These are phyloP conservation scores for Amia ocellicauda DNA, from an alignment of 2,113 vertebrate species.

Conservation along the genomic window DNA sequence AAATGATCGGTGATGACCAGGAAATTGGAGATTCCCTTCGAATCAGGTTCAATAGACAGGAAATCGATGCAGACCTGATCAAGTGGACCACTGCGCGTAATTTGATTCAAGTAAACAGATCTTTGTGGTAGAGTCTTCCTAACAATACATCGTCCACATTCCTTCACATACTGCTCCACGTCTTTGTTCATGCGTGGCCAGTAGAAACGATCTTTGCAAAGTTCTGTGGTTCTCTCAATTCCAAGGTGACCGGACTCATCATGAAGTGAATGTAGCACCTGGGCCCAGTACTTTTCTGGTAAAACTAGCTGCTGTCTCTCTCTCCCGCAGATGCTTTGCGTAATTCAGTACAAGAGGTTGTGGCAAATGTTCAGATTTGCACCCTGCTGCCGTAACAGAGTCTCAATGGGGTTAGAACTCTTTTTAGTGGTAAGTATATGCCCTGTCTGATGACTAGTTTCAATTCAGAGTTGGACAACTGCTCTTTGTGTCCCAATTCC, in stretches of 20 bases:
- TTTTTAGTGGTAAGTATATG: background rate
- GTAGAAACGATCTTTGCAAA: background rate
- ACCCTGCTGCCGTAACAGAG: background rate
- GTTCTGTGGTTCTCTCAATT: background rate
- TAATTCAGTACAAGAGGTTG: background rate
- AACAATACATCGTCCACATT: slow-evolving; percentile 1
- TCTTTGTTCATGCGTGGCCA: background rate
- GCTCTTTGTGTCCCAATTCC: background rate
- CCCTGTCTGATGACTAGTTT: background rate
- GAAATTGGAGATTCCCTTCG: background rate
- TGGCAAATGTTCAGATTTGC: background rate
- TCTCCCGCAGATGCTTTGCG: background rate
- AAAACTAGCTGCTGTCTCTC: background rate
- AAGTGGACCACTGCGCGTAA: slow-evolving; percentile 6
- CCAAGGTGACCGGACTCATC: background rate
- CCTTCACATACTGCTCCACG: slow-evolving; percentile 6
- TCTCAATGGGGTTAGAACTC: background rate
- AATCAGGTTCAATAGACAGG: slow-evolving; percentile 3
- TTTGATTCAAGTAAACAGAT: slow-evolving; percentile 4
- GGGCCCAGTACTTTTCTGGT: background rate
- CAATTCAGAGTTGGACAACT: background rate
- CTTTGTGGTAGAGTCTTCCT: background rate
- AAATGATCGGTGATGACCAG: background rate
- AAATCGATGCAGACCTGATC: slow-evolving; percentile 14
- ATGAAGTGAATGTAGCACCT: background rate